Evolutionary conservation across 1,140 invertebrate genomes (phyloP).

Genomic region (Colletes gigas): DNA sequence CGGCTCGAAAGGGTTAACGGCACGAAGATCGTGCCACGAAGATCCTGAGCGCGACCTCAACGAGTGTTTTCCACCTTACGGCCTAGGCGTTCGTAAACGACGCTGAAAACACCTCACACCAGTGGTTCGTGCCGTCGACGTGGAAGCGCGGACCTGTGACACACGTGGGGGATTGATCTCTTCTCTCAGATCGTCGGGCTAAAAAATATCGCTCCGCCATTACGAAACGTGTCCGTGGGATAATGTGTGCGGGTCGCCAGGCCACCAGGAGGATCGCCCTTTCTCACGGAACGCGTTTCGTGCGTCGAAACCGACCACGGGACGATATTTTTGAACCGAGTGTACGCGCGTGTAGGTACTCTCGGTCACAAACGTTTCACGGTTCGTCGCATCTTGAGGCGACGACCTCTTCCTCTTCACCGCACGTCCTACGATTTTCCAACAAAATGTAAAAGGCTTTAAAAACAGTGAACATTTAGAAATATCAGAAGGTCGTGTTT

Average conservation of each 20-base stretch:
- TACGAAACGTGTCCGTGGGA: no score
- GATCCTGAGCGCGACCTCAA: conserved; percentile 54
- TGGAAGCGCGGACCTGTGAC: neutral
- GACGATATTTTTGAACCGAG: no score
- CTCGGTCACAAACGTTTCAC: conserved; percentile 42
- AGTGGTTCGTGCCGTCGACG: conserved; percentile 1
- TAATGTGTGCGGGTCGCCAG: no score
- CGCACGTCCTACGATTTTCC: conserved; percentile 31
- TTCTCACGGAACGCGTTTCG: no score
- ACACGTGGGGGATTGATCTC: conserved; percentile 15
- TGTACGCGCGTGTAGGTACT: conserved; percentile 13
- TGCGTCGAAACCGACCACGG: no score
- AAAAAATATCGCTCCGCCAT: no score
- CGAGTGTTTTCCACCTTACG: conserved; percentile 38
- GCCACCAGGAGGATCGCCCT: no score
- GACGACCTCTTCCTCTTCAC: conserved; percentile 46
- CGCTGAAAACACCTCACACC: conserved; percentile 13
- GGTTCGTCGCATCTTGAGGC: conserved; percentile 52
- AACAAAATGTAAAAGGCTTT: neutral
- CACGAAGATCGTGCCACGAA: conserved; percentile 19
- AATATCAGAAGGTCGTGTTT: no score
- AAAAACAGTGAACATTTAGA: no score
- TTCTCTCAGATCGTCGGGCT: neutral
- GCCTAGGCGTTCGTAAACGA: conserved; percentile 24
- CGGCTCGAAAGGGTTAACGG: neutral